Evolutionary conservation across 2,888 invertebrate genomes (phyloP).

Genomic region (Apodemia hepburni): DNA sequence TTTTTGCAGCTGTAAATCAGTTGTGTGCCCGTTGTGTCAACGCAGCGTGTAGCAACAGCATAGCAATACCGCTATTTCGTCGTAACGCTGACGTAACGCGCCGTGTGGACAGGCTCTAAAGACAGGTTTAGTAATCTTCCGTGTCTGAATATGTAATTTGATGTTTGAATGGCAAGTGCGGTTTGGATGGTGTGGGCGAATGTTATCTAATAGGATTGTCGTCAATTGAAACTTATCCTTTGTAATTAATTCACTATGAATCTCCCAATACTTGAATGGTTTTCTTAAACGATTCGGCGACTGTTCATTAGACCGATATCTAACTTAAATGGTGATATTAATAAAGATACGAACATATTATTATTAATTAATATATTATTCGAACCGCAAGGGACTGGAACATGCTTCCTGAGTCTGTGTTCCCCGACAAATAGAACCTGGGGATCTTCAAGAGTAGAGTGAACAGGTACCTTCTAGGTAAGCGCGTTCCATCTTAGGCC

Average conservation of each 20-base stretch:
- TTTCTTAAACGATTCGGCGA: too few species aligned
- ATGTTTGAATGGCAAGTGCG: conserved; percentile 8
- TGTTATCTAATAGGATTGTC: background rate
- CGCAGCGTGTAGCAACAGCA: background rate
- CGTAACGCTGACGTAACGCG: background rate
- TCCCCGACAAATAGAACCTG: too few species aligned
- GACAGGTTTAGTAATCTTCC: conserved; percentile 5
- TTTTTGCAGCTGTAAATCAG: background rate
- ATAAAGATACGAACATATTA: too few species aligned
- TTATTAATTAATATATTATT: too few species aligned
- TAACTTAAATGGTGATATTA: too few species aligned
- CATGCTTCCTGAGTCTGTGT: too few species aligned
- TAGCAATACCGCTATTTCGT: background rate
- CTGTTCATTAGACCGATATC: too few species aligned
- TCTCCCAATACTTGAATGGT: too few species aligned
- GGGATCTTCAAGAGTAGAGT: too few species aligned
- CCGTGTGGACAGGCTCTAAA: background rate
- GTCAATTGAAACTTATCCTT: background rate
- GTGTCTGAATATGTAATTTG: conserved; percentile 1
- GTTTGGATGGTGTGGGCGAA: background rate
- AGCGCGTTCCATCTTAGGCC: too few species aligned
- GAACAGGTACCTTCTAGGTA: too few species aligned
- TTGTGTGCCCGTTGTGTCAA: background rate
- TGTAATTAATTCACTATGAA: background rate
- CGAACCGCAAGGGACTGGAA: too few species aligned